Base-by-base conservation (phyloP, 2,888 invertebrate species). In the Cylindroiulus punctatus region DNA sequence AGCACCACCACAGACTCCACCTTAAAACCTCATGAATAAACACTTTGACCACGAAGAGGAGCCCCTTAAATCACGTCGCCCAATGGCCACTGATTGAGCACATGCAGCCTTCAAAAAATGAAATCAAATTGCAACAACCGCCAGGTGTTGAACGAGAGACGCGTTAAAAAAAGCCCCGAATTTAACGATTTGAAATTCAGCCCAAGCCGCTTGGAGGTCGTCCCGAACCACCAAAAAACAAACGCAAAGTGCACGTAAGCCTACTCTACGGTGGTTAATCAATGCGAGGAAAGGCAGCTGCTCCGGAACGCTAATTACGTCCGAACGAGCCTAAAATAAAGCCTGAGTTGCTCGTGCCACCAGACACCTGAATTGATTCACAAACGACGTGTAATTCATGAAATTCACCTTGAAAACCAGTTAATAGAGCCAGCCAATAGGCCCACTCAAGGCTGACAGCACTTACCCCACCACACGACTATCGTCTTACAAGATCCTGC, bases 361-460 rank as follows among this genome's bases (percentile, higher is more conserved):
- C 32, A 76, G 17, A 30, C 76, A 30, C 76, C 30, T 17, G 76
- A 76, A 76, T 76, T 76, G 76, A 76, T 76, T 76, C 76, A 30
- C 76, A 30, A 76, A 76, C 76, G 76, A 76, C 30, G 30, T 76
- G 76, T 30, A 76, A 76, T 76, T 76, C 76, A 32, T 76, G 76
- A 76, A 76, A 76, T 76, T 76, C 76, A 76, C 76, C 76, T 76
- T 76, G 76, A 76, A 76, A 76, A 76, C 76, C 76, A 76, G 76
- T 76, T 76, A 76, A 76, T 76, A 76, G 5, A 65, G 14, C 19
- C 5, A 65, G 22, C 57, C 57, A 22, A 7, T 65, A 65, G 57
- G 57, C 57, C 57, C n/a, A 22, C 57, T 65, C 57, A 65, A 65
- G 57, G 57, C 57, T 65, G 57, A 22, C 19, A 65, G 57, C 22